Evolutionary conservation across 2,797 vertebrate genomes (phyloP).

Genomic region (Cyprinella venusta): DNA sequence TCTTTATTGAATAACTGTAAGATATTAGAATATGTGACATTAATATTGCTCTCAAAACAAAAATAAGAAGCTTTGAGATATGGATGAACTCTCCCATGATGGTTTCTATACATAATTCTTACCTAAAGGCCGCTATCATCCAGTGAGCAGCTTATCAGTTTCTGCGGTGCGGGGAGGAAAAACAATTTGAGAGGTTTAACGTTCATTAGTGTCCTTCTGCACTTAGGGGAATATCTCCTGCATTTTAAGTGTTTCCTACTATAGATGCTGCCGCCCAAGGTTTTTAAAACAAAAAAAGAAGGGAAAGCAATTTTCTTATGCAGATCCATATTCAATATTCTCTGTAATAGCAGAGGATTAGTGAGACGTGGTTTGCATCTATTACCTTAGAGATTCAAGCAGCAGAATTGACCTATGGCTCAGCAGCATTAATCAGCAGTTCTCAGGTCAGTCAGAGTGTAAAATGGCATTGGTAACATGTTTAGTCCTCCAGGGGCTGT

Average conservation of each 20-base stretch:
- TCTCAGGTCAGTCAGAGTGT: conserved; percentile 33
- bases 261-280: conserved; percentile 58
- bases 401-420: conserved; percentile 64
- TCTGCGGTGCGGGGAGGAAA: conserved; percentile 48
- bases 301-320: conserved; percentile 44
- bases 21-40: background rate
- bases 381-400: conserved; percentile 65
- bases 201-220: conserved; percentile 70
- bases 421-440: conserved; percentile 58
- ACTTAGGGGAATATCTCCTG: conserved; percentile 59
- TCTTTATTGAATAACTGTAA: background rate
- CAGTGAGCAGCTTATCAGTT: conserved; percentile 48
- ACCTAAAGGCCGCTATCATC: conserved; percentile 43
- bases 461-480: conserved; percentile 10
- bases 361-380: conserved; percentile 51
- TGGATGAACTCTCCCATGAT: conserved; percentile 37
- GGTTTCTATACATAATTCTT: conserved; percentile 39
- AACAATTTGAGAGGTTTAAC: conserved; percentile 69
- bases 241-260: conserved; percentile 71
- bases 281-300: conserved; percentile 46
- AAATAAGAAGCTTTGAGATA: conserved; percentile 27
- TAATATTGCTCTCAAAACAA: conserved; percentile 30
- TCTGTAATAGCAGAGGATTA: conserved; percentile 68
- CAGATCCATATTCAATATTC: conserved; percentile 72
- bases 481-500: conserved; percentile 2